Conservation (phyloP, 2,888 invertebrate species). For the Caenorhabditis doughertyi region DNA sequence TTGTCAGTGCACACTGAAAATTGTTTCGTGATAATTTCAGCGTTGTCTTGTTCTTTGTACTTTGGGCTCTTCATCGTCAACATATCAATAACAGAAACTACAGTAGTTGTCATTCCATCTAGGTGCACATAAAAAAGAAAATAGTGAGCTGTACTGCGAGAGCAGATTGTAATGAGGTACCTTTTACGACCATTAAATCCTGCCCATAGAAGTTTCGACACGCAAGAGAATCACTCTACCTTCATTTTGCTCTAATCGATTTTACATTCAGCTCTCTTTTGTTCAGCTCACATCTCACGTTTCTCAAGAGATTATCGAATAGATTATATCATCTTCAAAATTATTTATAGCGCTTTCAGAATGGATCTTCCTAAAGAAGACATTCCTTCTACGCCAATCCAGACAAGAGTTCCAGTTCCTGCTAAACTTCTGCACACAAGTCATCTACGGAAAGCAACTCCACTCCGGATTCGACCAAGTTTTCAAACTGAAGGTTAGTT, state of each 20-base stretch:
- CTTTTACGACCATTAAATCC: neutral
- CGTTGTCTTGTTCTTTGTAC: too few species aligned
- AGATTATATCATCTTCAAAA: too few species aligned
- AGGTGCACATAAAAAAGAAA: neutral
- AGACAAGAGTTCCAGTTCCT: neutral
- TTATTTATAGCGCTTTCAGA: neutral
- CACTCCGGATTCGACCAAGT: too few species aligned
- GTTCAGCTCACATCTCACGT: neutral
- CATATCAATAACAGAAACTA: too few species aligned
- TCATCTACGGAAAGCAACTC: slow-evolving; percentile 3
- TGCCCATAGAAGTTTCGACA: neutral
- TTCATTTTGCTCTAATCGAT: neutral
- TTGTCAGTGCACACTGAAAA: too few species aligned
- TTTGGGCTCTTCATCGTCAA: too few species aligned
- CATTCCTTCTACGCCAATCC: neutral
- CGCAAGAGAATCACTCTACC: too few species aligned
- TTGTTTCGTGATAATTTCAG: too few species aligned
- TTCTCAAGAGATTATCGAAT: neutral
- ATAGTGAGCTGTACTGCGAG: neutral
- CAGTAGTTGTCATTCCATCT: too few species aligned
- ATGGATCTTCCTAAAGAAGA: neutral
- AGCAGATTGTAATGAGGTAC: neutral
- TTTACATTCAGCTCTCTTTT: neutral
- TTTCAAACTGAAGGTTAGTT: too few species aligned
- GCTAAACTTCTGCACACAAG: slow-evolving; percentile 6